phyloP scores from a whole-genome alignment of 2,888 invertebrate species.

The Sturmia bella region DNA sequence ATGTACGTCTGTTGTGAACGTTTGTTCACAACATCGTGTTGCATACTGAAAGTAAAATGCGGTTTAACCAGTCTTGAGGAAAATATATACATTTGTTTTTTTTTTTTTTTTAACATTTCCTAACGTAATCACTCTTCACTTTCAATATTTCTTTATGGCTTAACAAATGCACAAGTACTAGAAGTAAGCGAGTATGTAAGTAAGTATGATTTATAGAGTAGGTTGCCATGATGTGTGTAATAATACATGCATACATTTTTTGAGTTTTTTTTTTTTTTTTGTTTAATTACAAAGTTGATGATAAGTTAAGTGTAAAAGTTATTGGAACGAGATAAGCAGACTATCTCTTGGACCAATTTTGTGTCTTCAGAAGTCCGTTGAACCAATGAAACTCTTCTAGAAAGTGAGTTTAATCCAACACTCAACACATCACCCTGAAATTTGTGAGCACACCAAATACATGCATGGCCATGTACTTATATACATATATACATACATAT shows the following conservation, averaged over 20 bases:
- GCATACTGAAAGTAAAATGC: conserved; percentile 67
- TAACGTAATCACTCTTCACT: conserved; percentile 68
- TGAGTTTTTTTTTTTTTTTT: conserved; percentile 32
- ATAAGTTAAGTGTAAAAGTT: conserved; percentile 27
- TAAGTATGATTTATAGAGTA: conserved; percentile 24
- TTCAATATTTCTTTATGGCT: conserved; percentile 63
- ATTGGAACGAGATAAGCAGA: conserved; percentile 39
- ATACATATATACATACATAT: not conserved
- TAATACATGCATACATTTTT: no score
- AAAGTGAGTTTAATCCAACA: no score
- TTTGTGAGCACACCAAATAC: not conserved
- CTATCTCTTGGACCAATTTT: conserved; percentile 33
- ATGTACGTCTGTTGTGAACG: no score
- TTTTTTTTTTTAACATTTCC: conserved; percentile 47
- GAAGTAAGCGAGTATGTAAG: conserved; percentile 3
- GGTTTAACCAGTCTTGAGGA: conserved; percentile 66
- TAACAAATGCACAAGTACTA: conserved; percentile 29
- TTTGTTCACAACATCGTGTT: conserved; percentile 39
- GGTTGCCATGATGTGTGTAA: conserved; percentile 30
- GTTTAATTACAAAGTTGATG: conserved; percentile 6
- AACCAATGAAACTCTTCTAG: conserved; percentile 18
- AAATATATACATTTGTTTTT: conserved; percentile 20
- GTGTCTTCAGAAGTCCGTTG: conserved; percentile 36
- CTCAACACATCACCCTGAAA: no score
- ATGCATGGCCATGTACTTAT: not conserved